Evolutionary conservation across 2,113 vertebrate species (phyloP).

Genomic region (Haemorhous mexicanus): DNA sequence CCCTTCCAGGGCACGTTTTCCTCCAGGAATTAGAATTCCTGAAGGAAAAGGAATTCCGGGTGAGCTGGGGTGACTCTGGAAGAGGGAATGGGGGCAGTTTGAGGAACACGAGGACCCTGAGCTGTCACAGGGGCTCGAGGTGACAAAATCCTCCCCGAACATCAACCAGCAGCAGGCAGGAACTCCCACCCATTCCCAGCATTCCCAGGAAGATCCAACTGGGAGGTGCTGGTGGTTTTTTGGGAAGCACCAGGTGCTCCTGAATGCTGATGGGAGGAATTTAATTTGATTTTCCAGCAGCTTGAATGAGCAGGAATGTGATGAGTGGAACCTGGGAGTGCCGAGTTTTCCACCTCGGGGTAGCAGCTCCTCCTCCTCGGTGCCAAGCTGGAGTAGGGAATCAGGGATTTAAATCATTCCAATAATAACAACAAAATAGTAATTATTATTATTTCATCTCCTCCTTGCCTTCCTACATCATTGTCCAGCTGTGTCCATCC

Average conservation of each 20-base stretch:
- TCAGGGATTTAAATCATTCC: background rate
- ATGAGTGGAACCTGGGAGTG: background rate
- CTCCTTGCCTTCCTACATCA: background rate
- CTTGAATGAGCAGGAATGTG: background rate
- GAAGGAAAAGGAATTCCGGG: background rate
- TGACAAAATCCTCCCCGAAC: fast-evolving
- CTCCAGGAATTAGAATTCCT: background rate
- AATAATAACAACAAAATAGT: no score
- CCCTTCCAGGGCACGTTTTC: background rate
- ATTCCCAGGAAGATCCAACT: background rate
- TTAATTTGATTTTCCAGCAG: background rate
- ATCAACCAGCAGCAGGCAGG: background rate
- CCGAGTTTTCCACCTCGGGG: fast-evolving
- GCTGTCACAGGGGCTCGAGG: fast-evolving
- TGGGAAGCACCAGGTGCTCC: background rate
- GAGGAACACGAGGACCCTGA: background rate
- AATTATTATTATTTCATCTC: background rate
- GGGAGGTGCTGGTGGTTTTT: background rate
- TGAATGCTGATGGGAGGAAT: background rate
- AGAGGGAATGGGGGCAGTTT: fast-evolving
- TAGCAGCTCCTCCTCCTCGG: background rate
- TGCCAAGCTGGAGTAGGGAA: background rate
- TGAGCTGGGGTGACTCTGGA: background rate
- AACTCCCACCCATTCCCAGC: background rate
- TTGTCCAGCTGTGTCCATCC: background rate